A percentile compares a stretch with the other conserved stretches of the same genome.
These are phyloP conservation scores for Anabas testudineus DNA, from an alignment of 2,797 vertebrate species.

Conservation along the genomic window DNA sequence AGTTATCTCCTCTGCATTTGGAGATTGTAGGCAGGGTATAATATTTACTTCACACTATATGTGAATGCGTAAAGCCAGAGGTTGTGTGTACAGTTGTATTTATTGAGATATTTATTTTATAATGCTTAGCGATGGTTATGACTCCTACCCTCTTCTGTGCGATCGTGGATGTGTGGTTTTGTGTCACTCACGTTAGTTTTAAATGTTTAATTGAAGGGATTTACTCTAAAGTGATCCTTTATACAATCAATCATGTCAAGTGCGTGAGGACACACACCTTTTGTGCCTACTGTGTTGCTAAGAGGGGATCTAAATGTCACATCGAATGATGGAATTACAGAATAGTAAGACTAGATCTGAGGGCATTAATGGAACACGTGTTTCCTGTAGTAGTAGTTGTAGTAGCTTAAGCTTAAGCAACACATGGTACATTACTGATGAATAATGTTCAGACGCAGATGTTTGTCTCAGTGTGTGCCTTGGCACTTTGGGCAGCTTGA, in stretches of 20 bases:
- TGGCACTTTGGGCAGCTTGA: conserved; percentile 77
- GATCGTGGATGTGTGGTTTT: conserved; percentile 42
- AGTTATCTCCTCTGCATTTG: conserved; percentile 45
- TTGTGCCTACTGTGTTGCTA: conserved; percentile 74
- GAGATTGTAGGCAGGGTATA: conserved; percentile 62
- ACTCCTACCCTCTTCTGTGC: conserved; percentile 38
- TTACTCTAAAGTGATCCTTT: conserved; percentile 45
- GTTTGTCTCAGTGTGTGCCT: conserved; percentile 76
- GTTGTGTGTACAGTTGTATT: conserved; percentile 77
- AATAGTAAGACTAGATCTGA: conserved; percentile 1
- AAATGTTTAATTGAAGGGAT: conserved; percentile 52
- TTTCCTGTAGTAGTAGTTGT: conserved; percentile 22
- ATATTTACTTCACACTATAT: conserved; percentile 42
- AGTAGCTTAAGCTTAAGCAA: conserved; percentile 42
- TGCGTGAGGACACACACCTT: conserved; percentile 71
- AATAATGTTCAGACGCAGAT: conserved; percentile 55
- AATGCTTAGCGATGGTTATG: conserved; percentile 49
- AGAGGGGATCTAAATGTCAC: conserved; percentile 40
- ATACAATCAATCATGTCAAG: conserved; percentile 80
- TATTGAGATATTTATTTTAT: conserved; percentile 79
- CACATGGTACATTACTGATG: conserved; percentile 52
- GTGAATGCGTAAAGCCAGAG: conserved; percentile 53
- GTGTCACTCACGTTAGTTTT: conserved; percentile 39
- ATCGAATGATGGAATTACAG: conserved; percentile 21
- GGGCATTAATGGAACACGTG: neutral